Base-by-base conservation (phyloP, 2,888 invertebrate genomes). In the Lasius platythorax region DNA sequence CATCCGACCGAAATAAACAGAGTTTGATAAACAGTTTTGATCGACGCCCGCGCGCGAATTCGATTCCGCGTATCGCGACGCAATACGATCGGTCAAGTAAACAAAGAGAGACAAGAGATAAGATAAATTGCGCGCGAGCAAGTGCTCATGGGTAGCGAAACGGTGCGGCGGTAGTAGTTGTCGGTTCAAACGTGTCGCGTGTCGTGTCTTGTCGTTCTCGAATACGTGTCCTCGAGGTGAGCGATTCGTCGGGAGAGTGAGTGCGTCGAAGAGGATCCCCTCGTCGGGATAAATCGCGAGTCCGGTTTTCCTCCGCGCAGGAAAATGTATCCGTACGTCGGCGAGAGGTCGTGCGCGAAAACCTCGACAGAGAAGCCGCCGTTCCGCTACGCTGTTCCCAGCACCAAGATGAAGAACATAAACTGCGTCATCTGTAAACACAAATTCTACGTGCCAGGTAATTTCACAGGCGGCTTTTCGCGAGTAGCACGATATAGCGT, bases 371-470 rank as follows among this genome's bases (percentile, higher is more conserved):
- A 0, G 2, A 64, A 23, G 3, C 9, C 8, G 1, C 11, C 11
- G 0, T 0, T 15, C 3, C 61, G 33, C 37, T 82, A 78, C 8
- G 73, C 0, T 3, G 76, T 88, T 56, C 91, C 93, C 5, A 56
- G 75, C 2, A 90, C 87, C 5, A 93, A 91, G 66, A 40, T 90
- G 8, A 89, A 88, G 64, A 92, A 94, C 23, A 84, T 93, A 5
- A 64, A 58, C 6, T 94, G 93, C 40, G 72, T 87, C 18, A 81
- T 85, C 3, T 94, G 94, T 88, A 90, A 87, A 61, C 89, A 83
- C 43, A 86, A 85, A 3, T 94, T 94, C 66, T 85, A 82, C 58
- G 28, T 92, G 0, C 53, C 76, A 91, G 92, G 94, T 93, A 91
- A 89, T 87, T 33, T 12, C 40, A 61, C 74, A 40, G 63, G 56